Base-by-base conservation (phyloP, 2,797 vertebrate species). In the Selene dorsalis region DNA sequence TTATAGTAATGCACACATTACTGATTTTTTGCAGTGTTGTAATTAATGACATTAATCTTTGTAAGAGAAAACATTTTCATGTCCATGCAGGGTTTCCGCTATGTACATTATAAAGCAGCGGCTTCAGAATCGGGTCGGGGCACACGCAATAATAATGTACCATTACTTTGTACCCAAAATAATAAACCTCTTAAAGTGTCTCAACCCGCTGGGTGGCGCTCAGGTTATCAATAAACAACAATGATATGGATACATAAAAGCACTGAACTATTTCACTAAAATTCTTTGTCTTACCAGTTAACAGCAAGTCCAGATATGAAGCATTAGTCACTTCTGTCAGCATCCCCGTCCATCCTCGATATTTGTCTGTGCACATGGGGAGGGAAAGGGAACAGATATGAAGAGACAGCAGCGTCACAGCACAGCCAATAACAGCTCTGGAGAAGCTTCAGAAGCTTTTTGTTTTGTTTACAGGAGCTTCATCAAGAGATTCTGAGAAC, bases 251-350 rank as follows among this genome's bases (percentile, higher is more conserved):
- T 24, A n/a, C 2, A 50, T 10, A 75, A 62, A 78, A 72, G 26
- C 61, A 70, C 45, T 59, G 24, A 18, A 30, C 18, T 35, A 30
- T 55, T 75, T 53, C 4, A 39, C 2, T 18, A 45, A 53, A 53
- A 58, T 10, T 50, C 14, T 47, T 55, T 20, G 2, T 59, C 53
- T 93, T 94, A 95, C 92, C 94, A 92, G 84, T 69, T 14, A 22
- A 74, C 65, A 87, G 73, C 74, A 89, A 92, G 86, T 90, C 93
- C 85, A 94, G 89, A 90, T 16, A 48, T 55, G 43, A 75, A 66
- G 86, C 84, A 62, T 61, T 87, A 80, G 83, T 89, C 88, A 92
- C 88, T 73, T 89, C 89, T 87, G 86, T 92, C 85, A 94, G 88
- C 93, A 93, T 94, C 87, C 12, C 88, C 89, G 88, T 75, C 66